Evolutionary conservation across 2,797 vertebrate genomes (phyloP).

Genomic region (Hapalemur alaotrensis): DNA sequence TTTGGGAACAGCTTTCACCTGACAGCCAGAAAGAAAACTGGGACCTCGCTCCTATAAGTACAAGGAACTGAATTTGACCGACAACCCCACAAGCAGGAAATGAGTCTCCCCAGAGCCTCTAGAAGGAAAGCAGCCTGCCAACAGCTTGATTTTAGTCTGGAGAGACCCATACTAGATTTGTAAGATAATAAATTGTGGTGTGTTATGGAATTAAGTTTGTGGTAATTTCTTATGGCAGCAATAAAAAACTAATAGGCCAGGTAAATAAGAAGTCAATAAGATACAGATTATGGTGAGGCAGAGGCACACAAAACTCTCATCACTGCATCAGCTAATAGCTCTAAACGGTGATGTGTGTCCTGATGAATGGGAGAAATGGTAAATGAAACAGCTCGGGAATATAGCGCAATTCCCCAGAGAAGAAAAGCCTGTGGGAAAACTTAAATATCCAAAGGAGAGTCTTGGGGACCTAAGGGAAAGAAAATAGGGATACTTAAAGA

Average conservation of each 20-base stretch:
- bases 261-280: not conserved
- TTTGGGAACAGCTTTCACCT: not conserved
- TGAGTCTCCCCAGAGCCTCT: not conserved
- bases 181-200: not conserved
- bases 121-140: not conserved
- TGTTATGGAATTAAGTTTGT: not conserved
- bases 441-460: not conserved
- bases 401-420: not conserved
- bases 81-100: not conserved
- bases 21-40: not conserved
- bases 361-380: not conserved
- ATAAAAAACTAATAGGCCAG: not conserved
- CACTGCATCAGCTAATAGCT: not conserved
- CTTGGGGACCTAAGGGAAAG: not conserved
- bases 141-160: not conserved
- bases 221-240: not conserved
- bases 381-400: not conserved
- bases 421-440: not conserved
- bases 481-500: not conserved
- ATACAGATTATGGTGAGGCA: not conserved
- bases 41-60: not conserved
- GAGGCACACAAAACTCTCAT: not conserved
- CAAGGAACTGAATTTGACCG: not conserved
- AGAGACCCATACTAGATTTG: not conserved
- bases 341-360: not conserved